Evolutionary conservation across 2,797 vertebrate species (phyloP), one percentile per base, ranked within the genome.

Genomic region (Micromesistius poutassou): DNA sequence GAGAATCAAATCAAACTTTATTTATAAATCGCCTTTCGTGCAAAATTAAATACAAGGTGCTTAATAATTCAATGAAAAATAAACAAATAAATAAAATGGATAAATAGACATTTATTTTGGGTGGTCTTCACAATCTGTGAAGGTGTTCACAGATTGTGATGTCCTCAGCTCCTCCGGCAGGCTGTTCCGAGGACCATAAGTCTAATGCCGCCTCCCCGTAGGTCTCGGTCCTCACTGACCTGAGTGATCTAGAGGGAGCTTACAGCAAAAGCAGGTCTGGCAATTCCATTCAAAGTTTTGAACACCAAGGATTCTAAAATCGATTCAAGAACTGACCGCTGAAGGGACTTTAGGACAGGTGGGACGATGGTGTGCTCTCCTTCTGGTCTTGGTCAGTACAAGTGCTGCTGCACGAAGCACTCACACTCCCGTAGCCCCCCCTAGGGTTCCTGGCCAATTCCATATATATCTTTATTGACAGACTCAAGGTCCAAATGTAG

Each of bases 191-290:
- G 71, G 71, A 72, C n/a, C 30, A 2, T 33, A 33, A 72, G n/a
- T n/a, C n/a, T n/a, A n/a, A 72, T 6, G 71, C 71, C 9, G 25
- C 71, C 30, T 72, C 71, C 25, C 9, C 71, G 16, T 72, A 72
- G 30, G 10, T 12, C 1, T 30, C 71, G 16, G 14, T 31, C 25
- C 30, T 30, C 28, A 30, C 14, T 9, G 71, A 72, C 71, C 71
- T 33, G 71, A 72, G 71, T 30, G 71, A 30, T 72, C 71, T 31
- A 16, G 71, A 30, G 28, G 30, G 71, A 31, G 71, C 71, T 14
- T 72, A 72, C 30, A 72, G 33, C 30, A 72, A 16, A 30, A 31
- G 71, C 71, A 72, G 33, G 71, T 72, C 71, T 72, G 71, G 71
- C 16, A 30, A 30, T 72, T 72, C 71, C 71, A 72, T 72, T 16